Conservation (phyloP, 2,888 invertebrate species). For the Sycophila texana region DNA sequence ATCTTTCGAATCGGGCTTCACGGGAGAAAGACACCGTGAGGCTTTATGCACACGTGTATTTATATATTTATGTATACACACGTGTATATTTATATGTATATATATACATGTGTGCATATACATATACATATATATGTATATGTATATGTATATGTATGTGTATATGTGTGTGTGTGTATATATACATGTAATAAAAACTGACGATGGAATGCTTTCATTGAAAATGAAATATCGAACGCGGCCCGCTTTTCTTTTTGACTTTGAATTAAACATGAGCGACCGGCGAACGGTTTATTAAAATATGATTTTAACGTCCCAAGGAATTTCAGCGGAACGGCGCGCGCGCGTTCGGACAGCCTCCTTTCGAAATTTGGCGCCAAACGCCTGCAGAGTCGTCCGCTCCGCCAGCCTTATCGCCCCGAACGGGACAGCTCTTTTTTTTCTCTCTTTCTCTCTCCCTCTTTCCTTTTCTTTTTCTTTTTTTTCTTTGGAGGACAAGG, state of each 20-base stretch:
- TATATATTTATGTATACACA: too few relatives aligned
- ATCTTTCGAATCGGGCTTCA: too few relatives aligned
- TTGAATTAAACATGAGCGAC: conserved; percentile 50
- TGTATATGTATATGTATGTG: too few relatives aligned
- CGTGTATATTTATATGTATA: too few relatives aligned
- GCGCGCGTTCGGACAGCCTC: not conserved
- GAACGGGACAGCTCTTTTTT: not conserved
- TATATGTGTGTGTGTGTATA: not conserved
- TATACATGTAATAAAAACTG: not conserved
- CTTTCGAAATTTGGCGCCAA: conserved; percentile 37
- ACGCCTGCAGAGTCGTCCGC: not conserved
- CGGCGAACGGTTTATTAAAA: conserved; percentile 40
- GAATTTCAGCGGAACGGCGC: conserved; percentile 13
- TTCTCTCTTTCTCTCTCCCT: not conserved
- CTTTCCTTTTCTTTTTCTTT: not conserved
- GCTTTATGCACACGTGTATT: too few relatives aligned
- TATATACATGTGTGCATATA: not conserved
- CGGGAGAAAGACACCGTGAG: too few relatives aligned
- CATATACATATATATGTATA: not conserved
- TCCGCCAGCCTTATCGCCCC: not conserved
- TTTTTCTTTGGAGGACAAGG: not conserved
- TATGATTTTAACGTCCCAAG: conserved; percentile 23
- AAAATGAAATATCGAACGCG: conserved; percentile 39
- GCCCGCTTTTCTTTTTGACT: conserved; percentile 12
- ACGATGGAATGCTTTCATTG: conserved; percentile 46